Evolutionary conservation across 2,888 invertebrate genomes (phyloP), one percentile per base, ranked within the genome.

Genomic region (Mesoligia furuncula): DNA sequence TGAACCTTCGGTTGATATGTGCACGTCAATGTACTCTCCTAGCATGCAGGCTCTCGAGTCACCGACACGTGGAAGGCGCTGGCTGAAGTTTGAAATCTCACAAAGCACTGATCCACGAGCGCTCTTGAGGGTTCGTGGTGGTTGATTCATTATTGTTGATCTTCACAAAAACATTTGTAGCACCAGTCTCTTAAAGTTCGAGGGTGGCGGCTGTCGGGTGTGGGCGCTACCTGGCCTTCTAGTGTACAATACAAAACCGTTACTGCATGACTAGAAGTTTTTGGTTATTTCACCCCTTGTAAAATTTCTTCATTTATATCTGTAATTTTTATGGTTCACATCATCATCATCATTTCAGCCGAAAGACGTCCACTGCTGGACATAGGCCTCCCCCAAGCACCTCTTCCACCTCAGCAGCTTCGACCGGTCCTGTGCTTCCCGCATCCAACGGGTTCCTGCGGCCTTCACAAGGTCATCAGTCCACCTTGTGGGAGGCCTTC

Each of bases 81-180:
- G n/a, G 24, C 17, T 42, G 73, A 64, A 45, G 27, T 59, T 48
- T 78, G 57, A n/a, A n/a, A n/a, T n/a, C 45, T 45, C 45, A 45
- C 45, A 24, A 24, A 31, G 57, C 42, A 24, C 31, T 73, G 62
- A 73, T 15, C 73, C 54, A 62, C 45, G 20, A 39, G 15, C 39
- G 27, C 54, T 54, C 15, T 36, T 36, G 45, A 11, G 15, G 31
- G n/a, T 54, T 73, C 20, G 31, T n/a, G 27, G 27, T 11, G 57
- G 36, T 64, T n/a, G 31, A 73, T 64, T 73, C n/a, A 62, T 73
- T n/a, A 31, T 31, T 62, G 27, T 74, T 13, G 51, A 73, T n/a
- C 24, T 42, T 27, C 42, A 31, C 24, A 62, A 51, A 45, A 20
- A 17, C 4, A 39, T 39, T 27, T 39, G 31, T 15, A 51, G n/a